Conservation (phyloP, 2,888 invertebrate species). For the Ophion ventricosus region DNA sequence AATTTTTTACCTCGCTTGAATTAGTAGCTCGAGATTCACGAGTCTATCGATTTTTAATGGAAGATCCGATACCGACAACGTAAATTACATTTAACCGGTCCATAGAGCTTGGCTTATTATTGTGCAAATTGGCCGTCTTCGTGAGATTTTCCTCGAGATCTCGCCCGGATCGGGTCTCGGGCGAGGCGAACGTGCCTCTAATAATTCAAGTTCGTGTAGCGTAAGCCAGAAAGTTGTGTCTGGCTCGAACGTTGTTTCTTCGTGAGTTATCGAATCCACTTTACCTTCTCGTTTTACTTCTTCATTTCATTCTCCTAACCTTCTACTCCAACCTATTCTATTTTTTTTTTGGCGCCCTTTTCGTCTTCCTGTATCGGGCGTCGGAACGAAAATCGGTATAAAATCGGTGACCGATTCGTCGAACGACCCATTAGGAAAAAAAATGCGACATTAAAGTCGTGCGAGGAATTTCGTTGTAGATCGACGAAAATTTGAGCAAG, state of each 20-base stretch:
- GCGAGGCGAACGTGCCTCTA: conserved; percentile 54
- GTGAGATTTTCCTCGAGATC: conserved; percentile 45
- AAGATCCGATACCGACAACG: neutral
- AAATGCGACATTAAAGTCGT: neutral
- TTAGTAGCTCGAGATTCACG: too few species aligned
- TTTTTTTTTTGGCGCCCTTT: neutral
- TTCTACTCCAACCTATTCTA: neutral
- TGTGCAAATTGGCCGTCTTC: conserved; percentile 48
- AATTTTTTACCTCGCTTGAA: too few species aligned
- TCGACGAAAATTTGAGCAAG: too few species aligned
- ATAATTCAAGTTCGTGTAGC: conserved; percentile 61
- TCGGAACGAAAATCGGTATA: conserved; percentile 15
- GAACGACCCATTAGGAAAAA: conserved; percentile 6
- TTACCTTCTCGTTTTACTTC: conserved; percentile 18
- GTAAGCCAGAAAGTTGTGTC: conserved; percentile 61
- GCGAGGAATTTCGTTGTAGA: too few species aligned
- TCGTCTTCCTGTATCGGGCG: conserved; percentile 34
- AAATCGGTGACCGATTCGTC: conserved; percentile 30
- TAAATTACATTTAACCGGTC: conserved; percentile 14
- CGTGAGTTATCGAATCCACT: conserved; percentile 55
- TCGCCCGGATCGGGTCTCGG: conserved; percentile 13
- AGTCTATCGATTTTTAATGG: too few species aligned
- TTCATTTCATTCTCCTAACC: neutral
- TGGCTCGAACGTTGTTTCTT: conserved; percentile 52
- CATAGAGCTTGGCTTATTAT: conserved; percentile 12